These are phyloP conservation scores for Mormyrus iriodes DNA, from an alignment of 2,113 vertebrate species.

Conservation along the genomic window DNA sequence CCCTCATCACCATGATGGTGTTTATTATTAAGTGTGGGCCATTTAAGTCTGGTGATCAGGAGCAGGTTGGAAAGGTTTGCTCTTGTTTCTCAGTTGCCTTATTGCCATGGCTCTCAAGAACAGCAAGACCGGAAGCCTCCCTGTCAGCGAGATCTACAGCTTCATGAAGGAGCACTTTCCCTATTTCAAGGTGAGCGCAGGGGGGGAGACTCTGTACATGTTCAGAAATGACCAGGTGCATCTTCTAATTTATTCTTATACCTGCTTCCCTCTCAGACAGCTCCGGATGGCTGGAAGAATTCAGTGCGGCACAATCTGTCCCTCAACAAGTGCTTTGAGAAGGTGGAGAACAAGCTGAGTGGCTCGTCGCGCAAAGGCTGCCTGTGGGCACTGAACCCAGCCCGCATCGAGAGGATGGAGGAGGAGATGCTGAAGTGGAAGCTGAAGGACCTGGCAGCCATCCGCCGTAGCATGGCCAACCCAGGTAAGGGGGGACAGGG, in stretches of 20 bases:
- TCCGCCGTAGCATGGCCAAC: conserved; percentile 94
- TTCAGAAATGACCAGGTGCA: background rate
- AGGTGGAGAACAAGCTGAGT: conserved; percentile 89
- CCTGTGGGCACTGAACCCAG: conserved; percentile 91
- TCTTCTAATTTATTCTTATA: background rate
- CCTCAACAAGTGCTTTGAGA: conserved; percentile 98
- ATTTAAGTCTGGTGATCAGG: background rate
- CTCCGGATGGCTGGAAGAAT: conserved; percentile 97
- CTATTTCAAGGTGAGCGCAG: conserved; percentile 80
- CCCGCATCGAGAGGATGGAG: conserved; percentile 97
- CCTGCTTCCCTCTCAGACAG: conserved; percentile 63
- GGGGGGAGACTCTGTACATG: background rate
- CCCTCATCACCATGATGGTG: background rate
- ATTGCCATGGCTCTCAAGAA: conserved; percentile 97
- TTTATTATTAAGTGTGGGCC: background rate
- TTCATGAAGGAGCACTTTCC: conserved; percentile 99
- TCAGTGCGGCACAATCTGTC: conserved; percentile 95
- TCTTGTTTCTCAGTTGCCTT: conserved; percentile 68
- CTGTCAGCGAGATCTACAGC: conserved; percentile 96
- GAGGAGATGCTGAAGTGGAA: conserved; percentile 99
- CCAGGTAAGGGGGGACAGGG: conserved; percentile 62
- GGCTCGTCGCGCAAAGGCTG: conserved; percentile 89
- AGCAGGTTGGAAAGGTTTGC: background rate
- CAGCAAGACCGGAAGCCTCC: conserved; percentile 92
- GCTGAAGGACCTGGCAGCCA: conserved; percentile 87